These are phyloP conservation scores for Azorinus chamasolen DNA, from an alignment of 2,888 invertebrate species.

Conservation along the genomic window DNA sequence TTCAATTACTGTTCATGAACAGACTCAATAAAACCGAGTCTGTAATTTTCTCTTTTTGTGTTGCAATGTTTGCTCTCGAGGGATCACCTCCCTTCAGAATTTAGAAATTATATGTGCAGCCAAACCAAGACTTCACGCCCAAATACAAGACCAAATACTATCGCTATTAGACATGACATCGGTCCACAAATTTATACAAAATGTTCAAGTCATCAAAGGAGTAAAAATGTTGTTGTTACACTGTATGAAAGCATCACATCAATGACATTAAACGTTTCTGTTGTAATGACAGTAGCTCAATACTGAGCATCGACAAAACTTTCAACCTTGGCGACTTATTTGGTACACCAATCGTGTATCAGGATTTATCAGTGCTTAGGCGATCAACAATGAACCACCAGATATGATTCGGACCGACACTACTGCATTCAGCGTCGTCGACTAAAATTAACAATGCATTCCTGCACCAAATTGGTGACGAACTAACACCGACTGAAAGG, in stretches of 20 bases:
- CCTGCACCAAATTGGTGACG: conserved; percentile 22
- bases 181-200: too few relatives aligned
- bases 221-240: conserved; percentile 32
- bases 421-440: conserved; percentile 19
- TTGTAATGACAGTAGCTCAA: conserved; percentile 13
- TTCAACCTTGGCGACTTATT: conserved; percentile 46
- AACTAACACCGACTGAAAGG: conserved; percentile 12
- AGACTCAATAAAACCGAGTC: too few relatives aligned
- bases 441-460: conserved; percentile 17
- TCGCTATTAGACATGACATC: too few relatives aligned
- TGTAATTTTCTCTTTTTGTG: too few relatives aligned
- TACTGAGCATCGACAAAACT: conserved; percentile 49
- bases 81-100: too few relatives aligned
- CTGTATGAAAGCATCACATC: conserved; percentile 46
- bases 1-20: too few relatives aligned
- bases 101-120: too few relatives aligned
- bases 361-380: conserved; percentile 31
- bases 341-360: conserved; percentile 36
- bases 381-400: neutral
- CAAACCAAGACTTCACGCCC: too few relatives aligned
- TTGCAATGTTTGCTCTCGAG: too few relatives aligned
- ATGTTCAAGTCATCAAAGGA: too few relatives aligned
- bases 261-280: conserved; percentile 44
- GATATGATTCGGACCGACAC: neutral
- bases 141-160: too few relatives aligned